These are phyloP conservation scores for Microcebus tavaratra DNA, from an alignment of 2,113 vertebrate species.

Conservation along the genomic window DNA sequence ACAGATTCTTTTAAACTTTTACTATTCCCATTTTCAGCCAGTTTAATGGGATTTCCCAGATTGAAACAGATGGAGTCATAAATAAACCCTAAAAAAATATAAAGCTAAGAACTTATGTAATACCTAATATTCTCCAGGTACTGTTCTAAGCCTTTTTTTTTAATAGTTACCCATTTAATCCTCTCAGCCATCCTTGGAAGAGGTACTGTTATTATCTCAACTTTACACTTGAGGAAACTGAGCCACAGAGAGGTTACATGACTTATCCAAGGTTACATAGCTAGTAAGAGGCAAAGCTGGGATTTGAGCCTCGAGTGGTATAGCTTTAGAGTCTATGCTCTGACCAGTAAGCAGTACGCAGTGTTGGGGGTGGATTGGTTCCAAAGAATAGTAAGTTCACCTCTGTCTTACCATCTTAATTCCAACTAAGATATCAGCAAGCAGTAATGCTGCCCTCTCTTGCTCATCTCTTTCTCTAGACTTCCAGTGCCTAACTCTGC, in stretches of 20 bases:
- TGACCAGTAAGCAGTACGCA: background rate
- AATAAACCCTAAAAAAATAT: background rate
- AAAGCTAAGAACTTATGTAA: background rate
- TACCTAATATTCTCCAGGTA: background rate
- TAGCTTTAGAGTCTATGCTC: background rate
- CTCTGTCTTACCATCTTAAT: background rate
- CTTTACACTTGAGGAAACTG: background rate
- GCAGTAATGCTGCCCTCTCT: background rate
- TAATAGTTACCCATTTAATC: background rate
- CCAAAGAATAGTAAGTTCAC: background rate
- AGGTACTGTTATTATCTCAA: background rate
- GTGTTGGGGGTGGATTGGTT: background rate
- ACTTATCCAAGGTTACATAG: background rate
- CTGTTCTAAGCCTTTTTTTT: background rate
- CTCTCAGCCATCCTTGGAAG: background rate
- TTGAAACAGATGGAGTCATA: conserved; percentile 41
- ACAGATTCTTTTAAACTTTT: conserved; percentile 26
- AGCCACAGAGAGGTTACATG: background rate
- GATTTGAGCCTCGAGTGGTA: background rate
- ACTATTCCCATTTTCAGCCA: conserved; percentile 10
- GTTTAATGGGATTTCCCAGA: conserved; percentile 32
- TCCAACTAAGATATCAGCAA: background rate
- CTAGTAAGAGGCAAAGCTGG: background rate
- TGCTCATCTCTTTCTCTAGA: background rate
- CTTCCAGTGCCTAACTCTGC: background rate